These are phyloP conservation scores for Selenia dentaria DNA, from an alignment of 2,888 invertebrate genomes.

Conservation along the genomic window DNA sequence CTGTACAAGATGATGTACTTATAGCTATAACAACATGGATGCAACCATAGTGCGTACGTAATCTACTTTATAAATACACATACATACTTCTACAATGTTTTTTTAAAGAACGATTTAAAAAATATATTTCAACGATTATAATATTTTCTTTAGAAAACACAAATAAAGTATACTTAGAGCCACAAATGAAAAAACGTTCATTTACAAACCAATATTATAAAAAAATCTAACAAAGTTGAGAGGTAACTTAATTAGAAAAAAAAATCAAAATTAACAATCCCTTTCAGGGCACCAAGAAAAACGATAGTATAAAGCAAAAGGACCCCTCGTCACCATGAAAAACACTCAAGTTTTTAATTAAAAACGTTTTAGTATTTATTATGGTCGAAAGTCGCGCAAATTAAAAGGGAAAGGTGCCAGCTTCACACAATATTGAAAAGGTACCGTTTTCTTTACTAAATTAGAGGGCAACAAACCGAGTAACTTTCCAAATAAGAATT, in stretches of 20 bases:
- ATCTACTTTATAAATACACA: too few relatives aligned
- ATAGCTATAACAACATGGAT: too few relatives aligned
- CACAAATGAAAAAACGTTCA: too few relatives aligned
- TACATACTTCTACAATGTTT: too few relatives aligned
- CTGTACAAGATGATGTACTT: too few relatives aligned
- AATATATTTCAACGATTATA: too few relatives aligned
- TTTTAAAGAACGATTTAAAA: too few relatives aligned
- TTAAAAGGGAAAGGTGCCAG: slow-evolving; percentile 41
- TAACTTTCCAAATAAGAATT: slow-evolving; percentile 55
- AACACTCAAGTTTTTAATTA: slow-evolving; percentile 49
- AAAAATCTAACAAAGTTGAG: slow-evolving; percentile 12
- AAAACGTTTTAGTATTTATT: slow-evolving; percentile 50
- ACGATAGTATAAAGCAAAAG: slow-evolving; percentile 33
- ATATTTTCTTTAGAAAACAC: too few relatives aligned
- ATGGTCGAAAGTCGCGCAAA: slow-evolving; percentile 45
- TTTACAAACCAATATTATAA: not conserved
- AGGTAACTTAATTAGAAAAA: slow-evolving; percentile 34
- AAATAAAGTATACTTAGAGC: too few relatives aligned
- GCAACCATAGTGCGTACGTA: too few relatives aligned
- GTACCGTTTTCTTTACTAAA: slow-evolving; percentile 55
- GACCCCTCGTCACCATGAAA: slow-evolving; percentile 38
- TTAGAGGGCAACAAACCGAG: slow-evolving; percentile 61
- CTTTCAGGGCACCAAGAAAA: slow-evolving; percentile 27
- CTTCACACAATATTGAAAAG: slow-evolving; percentile 47
- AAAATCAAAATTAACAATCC: slow-evolving; percentile 31